These are phyloP conservation scores for Cathartes aura DNA, from an alignment of 2,113 vertebrate species.

Conservation along the genomic window DNA sequence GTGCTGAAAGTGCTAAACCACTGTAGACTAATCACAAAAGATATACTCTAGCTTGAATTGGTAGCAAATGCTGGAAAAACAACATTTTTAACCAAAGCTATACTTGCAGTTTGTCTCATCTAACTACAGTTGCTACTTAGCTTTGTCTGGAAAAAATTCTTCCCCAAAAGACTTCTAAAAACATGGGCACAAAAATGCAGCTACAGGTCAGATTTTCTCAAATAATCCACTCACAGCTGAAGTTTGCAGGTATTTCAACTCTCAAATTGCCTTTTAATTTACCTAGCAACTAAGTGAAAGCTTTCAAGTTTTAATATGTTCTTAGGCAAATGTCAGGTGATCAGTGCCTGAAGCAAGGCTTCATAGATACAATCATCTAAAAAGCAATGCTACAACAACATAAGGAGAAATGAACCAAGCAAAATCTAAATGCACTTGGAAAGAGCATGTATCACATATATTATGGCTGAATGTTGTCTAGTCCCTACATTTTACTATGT, in stretches of 20 bases:
- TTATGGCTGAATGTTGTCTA: not conserved
- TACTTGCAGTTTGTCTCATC: not conserved
- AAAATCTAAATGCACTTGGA: not conserved
- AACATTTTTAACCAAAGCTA: not conserved
- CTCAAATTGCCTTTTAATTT: not conserved
- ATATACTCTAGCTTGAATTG: not conserved
- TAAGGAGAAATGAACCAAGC: not conserved
- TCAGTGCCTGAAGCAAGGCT: not conserved
- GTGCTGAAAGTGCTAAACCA: not conserved
- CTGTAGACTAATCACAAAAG: not conserved
- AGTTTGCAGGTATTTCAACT: not conserved
- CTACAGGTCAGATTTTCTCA: not conserved
- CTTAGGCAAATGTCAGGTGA: not conserved
- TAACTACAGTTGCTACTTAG: not conserved
- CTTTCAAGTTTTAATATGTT: not conserved
- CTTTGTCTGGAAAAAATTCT: not conserved
- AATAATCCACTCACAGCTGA: not conserved
- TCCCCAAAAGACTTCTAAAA: not conserved
- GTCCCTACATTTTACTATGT: not conserved
- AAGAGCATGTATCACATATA: not conserved
- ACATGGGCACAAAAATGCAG: not conserved
- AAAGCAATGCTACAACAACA: not conserved
- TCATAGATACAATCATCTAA: not conserved
- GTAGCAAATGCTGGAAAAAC: not conserved
- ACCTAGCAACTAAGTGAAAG: not conserved